Evolutionary conservation across 2,797 vertebrate species (phyloP), one percentile per base, ranked within the genome.

Genomic region (Streptopelia turtur): DNA sequence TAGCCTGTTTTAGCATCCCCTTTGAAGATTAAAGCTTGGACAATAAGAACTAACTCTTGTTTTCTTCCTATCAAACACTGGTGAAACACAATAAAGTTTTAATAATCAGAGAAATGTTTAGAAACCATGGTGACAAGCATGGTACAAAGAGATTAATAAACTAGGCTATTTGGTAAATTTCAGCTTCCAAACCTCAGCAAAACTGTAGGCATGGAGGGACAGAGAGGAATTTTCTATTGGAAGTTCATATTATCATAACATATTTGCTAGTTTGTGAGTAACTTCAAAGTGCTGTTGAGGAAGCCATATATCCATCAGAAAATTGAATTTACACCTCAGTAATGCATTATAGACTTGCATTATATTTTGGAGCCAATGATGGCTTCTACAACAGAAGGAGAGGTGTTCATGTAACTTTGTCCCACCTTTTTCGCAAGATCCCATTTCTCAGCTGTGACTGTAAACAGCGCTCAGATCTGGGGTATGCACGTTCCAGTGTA

Each of bases 1-100:
- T 78, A 81, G 68, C n/a, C 57, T 77, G 50, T 83, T 95, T 86
- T 89, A 91, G 56, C 4, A 77, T 91, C 70, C 33, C 70, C n/a
- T 80, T 96, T 80, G 82, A 96, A 95, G 91, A 89, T 80, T 64
- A 94, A 96, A 94, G 75, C 79, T 78, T 85, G 41, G 10, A 43
- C 74, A 79, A 78, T 70, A 85, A 61, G 49, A 83, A 93, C 71
- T 52, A 61, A 57, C 23, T 65, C 47, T 66, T 61, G 12, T 82
- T 80, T 93, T 71, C 57, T 88, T 49, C 28, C 23, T 91, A 5
- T 76, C 37, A 43, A 82, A 39, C 1, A 10, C 28, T n/a, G 4
- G 10, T 83, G 76, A 74, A 93, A 60, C 50, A 88, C 16, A 90
- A 75, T 50, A 78, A 90, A 91, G 7, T 24, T 57, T 61, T 81